Evolutionary conservation across 2,797 vertebrate genomes (phyloP), one percentile per base, ranked within the genome.

Genomic region (Clarias platycephalus): DNA sequence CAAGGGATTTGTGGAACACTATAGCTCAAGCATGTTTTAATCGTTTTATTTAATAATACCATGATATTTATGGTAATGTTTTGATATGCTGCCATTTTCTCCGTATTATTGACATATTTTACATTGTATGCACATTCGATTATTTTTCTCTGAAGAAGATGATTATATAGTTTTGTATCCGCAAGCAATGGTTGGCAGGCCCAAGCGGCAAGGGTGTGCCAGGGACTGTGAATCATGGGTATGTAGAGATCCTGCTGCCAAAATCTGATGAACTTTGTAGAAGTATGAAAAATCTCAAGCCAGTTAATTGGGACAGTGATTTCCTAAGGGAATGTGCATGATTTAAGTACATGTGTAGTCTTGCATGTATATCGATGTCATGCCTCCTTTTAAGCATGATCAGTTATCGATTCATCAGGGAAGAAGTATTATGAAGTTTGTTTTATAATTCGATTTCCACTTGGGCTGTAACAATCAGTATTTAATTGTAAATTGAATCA

Each of bases 1-100:
- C 80, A 81, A 70, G 66, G 66, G 49, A 9, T 58, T 68, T 31
- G 28, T 81, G 49, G 44, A 34, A 8, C 64, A 57, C 57, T 26
- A 37, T 55, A 5, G 18, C 49, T 55, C 28, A 57, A 22, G n/a
- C 63, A 31, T 68, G 28, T 55, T 55, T 53, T 81, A 3, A 81
- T 68, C 55, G n/a, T 57, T 81, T 55, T n/a, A n/a, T 37, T 68
- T 18, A 20, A 10, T 16, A 22, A 67, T 53, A 22, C n/a, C n/a
- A 80, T 80, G 20, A 22, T 31, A 49, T 64, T 26, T 20, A 64
- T 37, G 20, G 64, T 7, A 4, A 16, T 81, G n/a, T n/a, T 68
- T 67, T 16, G 22, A 24, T 49, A 66, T 64, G 62, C 34, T 55
- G 20, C 76, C 2, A 5, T 63, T 79, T 13, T 13, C 22, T 2